Evolutionary conservation across 1,140 invertebrate species (phyloP).

Genomic region (Apocrypta bakeri): DNA sequence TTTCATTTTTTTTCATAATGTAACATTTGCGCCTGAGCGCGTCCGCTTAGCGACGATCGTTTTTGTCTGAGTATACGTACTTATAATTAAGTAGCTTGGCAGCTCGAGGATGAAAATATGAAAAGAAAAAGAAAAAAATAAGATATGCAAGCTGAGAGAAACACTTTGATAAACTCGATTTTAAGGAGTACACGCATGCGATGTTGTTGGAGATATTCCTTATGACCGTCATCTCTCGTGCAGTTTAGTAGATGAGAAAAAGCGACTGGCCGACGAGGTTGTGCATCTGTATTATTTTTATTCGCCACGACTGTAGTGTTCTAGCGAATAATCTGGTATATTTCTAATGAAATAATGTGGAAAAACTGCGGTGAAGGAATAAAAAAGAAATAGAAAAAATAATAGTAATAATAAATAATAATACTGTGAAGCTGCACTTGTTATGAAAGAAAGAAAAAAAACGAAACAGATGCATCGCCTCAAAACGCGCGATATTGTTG

Average conservation of each 20-base stretch:
- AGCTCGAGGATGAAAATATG: not conserved
- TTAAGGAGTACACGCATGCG: constrained; percentile 23
- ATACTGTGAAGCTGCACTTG: constrained; percentile 25
- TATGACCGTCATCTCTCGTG: not conserved
- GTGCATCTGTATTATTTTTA: constrained; percentile 29
- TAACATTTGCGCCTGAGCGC: constrained; percentile 2
- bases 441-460: constrained; percentile 3
- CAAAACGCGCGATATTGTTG: constrained; percentile 20
- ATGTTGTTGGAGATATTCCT: constrained; percentile 20
- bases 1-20: not conserved
- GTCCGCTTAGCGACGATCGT: constrained; percentile 31
- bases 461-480: constrained; percentile 24
- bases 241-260: constrained; percentile 10
- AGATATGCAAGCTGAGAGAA: not conserved
- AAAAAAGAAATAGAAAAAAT: constrained; percentile 25
- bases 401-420: not conserved
- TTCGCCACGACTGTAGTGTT: constrained; percentile 21
- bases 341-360: constrained; percentile 18
- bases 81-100: constrained; percentile 30
- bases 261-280: constrained; percentile 31
- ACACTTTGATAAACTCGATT: not conserved
- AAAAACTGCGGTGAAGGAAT: not conserved
- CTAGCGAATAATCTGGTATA: constrained; percentile 16
- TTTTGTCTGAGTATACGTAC: constrained; percentile 31
- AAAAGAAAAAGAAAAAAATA: not conserved